Base-by-base conservation (phyloP, 2,888 invertebrate species). In the Uloborus plumipes region DNA sequence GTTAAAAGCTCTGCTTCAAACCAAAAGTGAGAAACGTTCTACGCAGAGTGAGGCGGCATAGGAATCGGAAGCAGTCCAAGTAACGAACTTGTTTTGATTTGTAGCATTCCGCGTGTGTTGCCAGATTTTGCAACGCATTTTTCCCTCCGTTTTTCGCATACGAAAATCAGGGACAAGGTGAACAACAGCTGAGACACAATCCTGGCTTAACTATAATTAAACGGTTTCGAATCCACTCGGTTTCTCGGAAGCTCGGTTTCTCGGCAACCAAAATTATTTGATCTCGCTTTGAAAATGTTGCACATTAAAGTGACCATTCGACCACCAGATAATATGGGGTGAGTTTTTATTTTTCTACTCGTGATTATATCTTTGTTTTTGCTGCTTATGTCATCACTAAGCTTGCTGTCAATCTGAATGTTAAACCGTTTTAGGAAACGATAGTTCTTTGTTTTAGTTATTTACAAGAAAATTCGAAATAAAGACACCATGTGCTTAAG, bases 131-230 rank as follows among this genome's bases (percentile, higher is more conserved):
- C 39, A 39, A 26, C 49, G 53, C 72, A 69, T 69, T 64, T 39
- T 51, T 61, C 13, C 39, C 22, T 15, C 22, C 59, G 22, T 26
- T 31, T 49, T 47, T 18, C 47, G 59, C 49, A 51, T 55, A 39
- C 11, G 39, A 59, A 58, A 74, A 80, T 74, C 49, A 74, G 80
- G 80, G 80, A 64, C 80, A 80, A 80, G 80, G 80, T 80, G 80
- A 80, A 58, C 80, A 74, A 80, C 74, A 74, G 31, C 39, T 47
- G 64, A 47, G 31, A 64, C n/a, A 64, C n/a, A 39, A 39, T 39
- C 39, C 39, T 39, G 11, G 39, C 64, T 22, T 18, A 49, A 64
- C 18, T 62, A 15, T 49, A 18, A 39, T 64, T 47, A 16, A 64
- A 13, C 26, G 31, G 13, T 15, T 64, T 64, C 49, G 47, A 64